Percentiles rank a stretch among this genome's conserved stretches.
phyloP scores from a whole-genome alignment of 92 coral and sea anemone species.

The Phenganax marumi region DNA sequence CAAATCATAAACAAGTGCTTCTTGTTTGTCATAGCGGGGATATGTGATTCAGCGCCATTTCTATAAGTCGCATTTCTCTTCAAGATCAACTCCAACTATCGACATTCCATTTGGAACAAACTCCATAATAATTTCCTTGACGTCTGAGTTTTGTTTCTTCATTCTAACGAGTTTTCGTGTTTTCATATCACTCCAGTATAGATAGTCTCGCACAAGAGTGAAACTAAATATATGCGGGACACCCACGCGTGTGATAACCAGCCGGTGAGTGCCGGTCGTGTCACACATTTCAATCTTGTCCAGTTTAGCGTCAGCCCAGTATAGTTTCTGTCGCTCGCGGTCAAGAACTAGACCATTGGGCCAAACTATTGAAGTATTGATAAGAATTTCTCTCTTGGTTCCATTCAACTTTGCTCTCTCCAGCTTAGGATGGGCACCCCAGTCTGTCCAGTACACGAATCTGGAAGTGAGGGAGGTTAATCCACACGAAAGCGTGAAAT shows the following conservation, averaged over 20 bases:
- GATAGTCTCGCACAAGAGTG: constrained; percentile 63
- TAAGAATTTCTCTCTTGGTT: constrained; percentile 61
- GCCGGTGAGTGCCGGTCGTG: constrained; percentile 61
- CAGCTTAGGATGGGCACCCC: constrained; percentile 80
- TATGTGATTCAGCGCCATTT: background rate
- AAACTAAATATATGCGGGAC: constrained; percentile 77
- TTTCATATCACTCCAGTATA: constrained; percentile 92
- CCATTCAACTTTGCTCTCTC: constrained; percentile 88
- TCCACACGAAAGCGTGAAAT: too few species aligned
- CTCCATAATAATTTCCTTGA: constrained; percentile 49
- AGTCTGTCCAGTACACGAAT: constrained; percentile 91
- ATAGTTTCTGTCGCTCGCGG: constrained; percentile 52
- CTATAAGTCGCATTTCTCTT: constrained; percentile 40
- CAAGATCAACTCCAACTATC: constrained; percentile 67
- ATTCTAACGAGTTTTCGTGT: constrained; percentile 61
- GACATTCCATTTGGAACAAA: constrained; percentile 80
- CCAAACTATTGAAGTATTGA: constrained; percentile 71
- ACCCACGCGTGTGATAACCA: constrained; percentile 38
- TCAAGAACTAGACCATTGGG: constrained; percentile 86
- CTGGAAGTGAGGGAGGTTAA: constrained; percentile 37
- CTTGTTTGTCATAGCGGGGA: too few species aligned
- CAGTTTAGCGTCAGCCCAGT: constrained; percentile 88
- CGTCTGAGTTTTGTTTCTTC: constrained; percentile 55
- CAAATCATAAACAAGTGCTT: too few species aligned
- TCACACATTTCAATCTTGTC: constrained; percentile 87